Evolutionary conservation across 2,113 vertebrate species (phyloP).

Genomic region (Axis porcinus): DNA sequence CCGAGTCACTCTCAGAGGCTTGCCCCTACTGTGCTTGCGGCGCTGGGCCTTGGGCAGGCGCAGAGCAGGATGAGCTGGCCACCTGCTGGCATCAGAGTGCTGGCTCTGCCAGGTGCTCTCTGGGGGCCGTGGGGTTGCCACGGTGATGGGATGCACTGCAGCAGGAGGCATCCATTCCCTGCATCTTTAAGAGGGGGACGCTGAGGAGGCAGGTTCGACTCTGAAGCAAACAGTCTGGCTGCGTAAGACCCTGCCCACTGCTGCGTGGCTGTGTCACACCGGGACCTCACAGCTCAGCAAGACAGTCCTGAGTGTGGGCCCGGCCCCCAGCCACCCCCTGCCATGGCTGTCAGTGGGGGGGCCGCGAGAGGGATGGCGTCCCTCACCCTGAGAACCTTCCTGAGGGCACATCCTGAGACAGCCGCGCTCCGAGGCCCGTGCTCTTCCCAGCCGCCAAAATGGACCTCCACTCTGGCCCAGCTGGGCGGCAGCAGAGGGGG

Average conservation of each 20-base stretch:
- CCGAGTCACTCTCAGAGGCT: not conserved
- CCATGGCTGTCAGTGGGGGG: not conserved
- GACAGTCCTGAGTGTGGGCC: not conserved
- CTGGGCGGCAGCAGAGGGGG: not conserved
- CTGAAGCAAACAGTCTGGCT: not conserved
- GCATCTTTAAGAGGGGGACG: not conserved
- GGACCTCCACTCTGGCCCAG: not conserved
- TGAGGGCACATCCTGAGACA: not conserved
- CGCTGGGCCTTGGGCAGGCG: too few species aligned
- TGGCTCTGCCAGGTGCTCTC: not conserved
- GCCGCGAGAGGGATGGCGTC: not conserved
- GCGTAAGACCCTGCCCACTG: not conserved
- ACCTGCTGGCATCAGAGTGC: not conserved
- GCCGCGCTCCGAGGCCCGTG: not conserved
- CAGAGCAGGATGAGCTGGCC: not conserved
- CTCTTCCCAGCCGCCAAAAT: not conserved
- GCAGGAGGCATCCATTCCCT: not conserved
- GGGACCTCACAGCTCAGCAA: not conserved
- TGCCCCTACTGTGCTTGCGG: accelerated
- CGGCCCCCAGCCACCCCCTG: not conserved
- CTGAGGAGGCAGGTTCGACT: not conserved
- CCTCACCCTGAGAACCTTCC: not conserved
- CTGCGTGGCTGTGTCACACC: not conserved
- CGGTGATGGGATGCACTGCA: accelerated
- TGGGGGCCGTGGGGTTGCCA: not conserved